A percentile compares a stretch with the other conserved stretches of the same genome.
phyloP scores from a whole-genome alignment of 2,888 invertebrate species.

The Oegoconia quadripuncta region DNA sequence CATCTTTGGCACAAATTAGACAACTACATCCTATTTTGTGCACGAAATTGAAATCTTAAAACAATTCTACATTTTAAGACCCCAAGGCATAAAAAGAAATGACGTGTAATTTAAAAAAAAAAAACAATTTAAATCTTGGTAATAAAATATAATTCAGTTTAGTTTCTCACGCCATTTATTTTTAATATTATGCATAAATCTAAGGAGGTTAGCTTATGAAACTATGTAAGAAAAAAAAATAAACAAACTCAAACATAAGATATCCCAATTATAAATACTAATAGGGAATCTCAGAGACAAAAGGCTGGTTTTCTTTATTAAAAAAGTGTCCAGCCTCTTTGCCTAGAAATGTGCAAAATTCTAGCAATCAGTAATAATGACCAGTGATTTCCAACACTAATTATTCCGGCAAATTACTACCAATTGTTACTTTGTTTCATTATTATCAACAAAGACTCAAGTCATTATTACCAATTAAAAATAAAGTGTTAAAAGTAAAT shows the following conservation, averaged over 20 bases:
- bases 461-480: conserved; percentile 45
- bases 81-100: conserved; percentile 19
- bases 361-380: conserved; percentile 20
- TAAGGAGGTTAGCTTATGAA: conserved; percentile 43
- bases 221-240: conserved; percentile 42
- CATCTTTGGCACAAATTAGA: conserved; percentile 20
- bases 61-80: conserved; percentile 22
- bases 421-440: not conserved
- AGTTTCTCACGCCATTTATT: conserved; percentile 11
- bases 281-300: conserved; percentile 42
- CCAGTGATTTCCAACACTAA: not conserved
- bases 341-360: conserved; percentile 29
- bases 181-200: conserved; percentile 8
- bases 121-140: conserved; percentile 4
- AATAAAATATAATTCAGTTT: too few relatives aligned
- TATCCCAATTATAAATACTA: conserved; percentile 39
- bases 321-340: conserved; percentile 16
- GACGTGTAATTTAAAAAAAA: conserved; percentile 15
- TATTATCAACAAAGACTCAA: not conserved
- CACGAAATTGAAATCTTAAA: conserved; percentile 24
- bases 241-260: conserved; percentile 39
- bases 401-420: not conserved
- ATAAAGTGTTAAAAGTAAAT: conserved; percentile 47
- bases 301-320: conserved; percentile 26
- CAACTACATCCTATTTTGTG: conserved; percentile 24